A percentile compares a stretch with the other conserved stretches of the same genome.
Conservation (phyloP, 2,888 invertebrate genomes). For the Sturmia bella region DNA sequence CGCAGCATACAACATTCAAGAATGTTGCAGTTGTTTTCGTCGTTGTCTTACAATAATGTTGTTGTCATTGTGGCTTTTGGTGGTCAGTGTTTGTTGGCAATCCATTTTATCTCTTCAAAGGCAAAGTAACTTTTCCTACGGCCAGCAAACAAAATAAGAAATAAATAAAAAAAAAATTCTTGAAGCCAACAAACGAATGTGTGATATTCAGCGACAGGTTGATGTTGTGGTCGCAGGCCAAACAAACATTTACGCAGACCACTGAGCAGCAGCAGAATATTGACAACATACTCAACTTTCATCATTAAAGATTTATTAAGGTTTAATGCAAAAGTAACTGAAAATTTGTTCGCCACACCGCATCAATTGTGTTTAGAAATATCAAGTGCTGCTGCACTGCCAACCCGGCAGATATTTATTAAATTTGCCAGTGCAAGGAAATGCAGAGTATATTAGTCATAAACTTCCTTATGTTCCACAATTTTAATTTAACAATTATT, state of each 20-base stretch:
- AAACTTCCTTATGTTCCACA: background rate
- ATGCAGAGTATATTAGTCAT: too few relatives aligned
- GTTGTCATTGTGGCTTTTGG: constrained; percentile 39
- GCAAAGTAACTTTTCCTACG: constrained; percentile 19
- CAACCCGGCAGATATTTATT: background rate
- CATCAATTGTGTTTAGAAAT: background rate
- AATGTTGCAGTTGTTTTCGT: constrained; percentile 49
- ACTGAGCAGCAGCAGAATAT: background rate
- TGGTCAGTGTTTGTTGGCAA: constrained; percentile 39
- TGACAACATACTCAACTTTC: background rate
- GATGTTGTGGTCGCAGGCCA: constrained; percentile 20
- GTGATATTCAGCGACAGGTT: constrained; percentile 31
- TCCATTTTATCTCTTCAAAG: background rate
- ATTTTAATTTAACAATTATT: constrained; percentile 26
- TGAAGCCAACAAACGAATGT: constrained; percentile 1
- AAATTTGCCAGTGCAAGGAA: too few relatives aligned
- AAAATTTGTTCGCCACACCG: constrained; percentile 22
- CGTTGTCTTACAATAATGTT: constrained; percentile 35
- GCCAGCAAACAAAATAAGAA: constrained; percentile 6
- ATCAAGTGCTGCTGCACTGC: background rate
- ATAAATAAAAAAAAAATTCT: constrained; percentile 17
- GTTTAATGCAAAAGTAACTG: background rate
- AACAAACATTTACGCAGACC: constrained; percentile 11
- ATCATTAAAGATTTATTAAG: constrained; percentile 12
- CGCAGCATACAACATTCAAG: constrained; percentile 32